Evolutionary conservation across 2,888 invertebrate species (phyloP).

Genomic region (Drosophila kambysellisi): DNA sequence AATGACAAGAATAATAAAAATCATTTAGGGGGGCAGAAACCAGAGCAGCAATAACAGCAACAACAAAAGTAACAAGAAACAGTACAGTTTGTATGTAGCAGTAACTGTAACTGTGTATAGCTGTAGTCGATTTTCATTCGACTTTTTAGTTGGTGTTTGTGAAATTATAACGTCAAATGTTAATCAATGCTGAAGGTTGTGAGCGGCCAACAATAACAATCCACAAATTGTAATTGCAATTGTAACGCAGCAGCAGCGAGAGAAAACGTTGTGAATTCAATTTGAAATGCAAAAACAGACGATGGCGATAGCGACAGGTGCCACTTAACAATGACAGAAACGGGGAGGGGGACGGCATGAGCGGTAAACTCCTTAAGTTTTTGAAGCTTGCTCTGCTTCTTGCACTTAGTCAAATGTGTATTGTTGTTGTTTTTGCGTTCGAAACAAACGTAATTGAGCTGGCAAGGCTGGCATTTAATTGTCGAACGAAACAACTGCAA

Average conservation of each 20-base stretch:
- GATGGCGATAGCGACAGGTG: conserved; percentile 37
- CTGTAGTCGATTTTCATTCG: conserved; percentile 52
- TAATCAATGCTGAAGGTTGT: conserved; percentile 80
- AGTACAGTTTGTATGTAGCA: conserved; percentile 8
- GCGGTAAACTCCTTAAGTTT: conserved; percentile 40
- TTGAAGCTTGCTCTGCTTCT: conserved; percentile 11
- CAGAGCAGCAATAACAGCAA: conserved; percentile 8
- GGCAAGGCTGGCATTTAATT: conserved; percentile 31
- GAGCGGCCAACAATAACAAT: conserved; percentile 45
- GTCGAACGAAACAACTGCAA: conserved; percentile 16
- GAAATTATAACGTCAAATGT: conserved; percentile 81
- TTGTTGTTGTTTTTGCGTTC: conserved; percentile 7
- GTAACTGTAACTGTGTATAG: conserved; percentile 15
- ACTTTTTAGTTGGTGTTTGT: conserved; percentile 72
- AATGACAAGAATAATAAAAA: conserved; percentile 53
- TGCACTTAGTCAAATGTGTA: conserved; percentile 35
- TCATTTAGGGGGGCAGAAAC: conserved; percentile 41
- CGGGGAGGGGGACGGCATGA: not conserved
- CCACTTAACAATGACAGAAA: conserved; percentile 11
- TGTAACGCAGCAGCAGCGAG: conserved; percentile 43
- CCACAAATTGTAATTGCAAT: conserved; percentile 51
- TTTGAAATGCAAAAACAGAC: conserved; percentile 50
- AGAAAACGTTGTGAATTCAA: conserved; percentile 56
- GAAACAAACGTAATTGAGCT: conserved; percentile 11
- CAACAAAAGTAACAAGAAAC: conserved; percentile 18